Evolutionary conservation across 2,888 invertebrate species (phyloP).

Genomic region (Geotrupes spiniger): DNA sequence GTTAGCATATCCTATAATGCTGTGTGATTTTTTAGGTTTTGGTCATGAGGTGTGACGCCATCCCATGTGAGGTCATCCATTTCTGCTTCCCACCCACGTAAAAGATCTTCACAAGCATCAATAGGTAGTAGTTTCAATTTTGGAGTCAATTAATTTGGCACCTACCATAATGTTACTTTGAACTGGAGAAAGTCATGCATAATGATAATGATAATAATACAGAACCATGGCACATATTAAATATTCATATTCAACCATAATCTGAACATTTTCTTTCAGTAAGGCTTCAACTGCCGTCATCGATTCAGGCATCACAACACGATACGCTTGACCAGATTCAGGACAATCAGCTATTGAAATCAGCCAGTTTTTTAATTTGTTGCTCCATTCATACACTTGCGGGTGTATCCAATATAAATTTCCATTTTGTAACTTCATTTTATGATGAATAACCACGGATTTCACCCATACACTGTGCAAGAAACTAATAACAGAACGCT

Average conservation of each 20-base stretch:
- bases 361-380: conserved; percentile 11
- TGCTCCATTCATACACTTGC: conserved; percentile 12
- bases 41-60: no score
- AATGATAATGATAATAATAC: no score
- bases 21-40: no score
- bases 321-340: conserved; percentile 6
- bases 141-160: no score
- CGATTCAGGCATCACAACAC: conserved; percentile 9
- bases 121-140: no score
- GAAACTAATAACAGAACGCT: conserved; percentile 11
- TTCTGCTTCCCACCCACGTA: no score
- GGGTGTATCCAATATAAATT: conserved; percentile 8
- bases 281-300: conserved; percentile 12
- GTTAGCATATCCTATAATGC: no score
- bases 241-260: conserved; percentile 8
- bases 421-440: conserved; percentile 10
- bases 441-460: conserved; percentile 1
- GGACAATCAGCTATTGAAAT: conserved; percentile 6
- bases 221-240: no score
- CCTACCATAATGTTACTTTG: no score
- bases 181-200: no score
- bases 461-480: conserved; percentile 9
- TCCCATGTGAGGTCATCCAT: no score
- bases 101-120: no score
- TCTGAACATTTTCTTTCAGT: conserved; percentile 10